A percentile compares a stretch with the other conserved stretches of the same genome.
phyloP scores from a whole-genome alignment of 2,113 vertebrate genomes.

The Bubo bubo region DNA sequence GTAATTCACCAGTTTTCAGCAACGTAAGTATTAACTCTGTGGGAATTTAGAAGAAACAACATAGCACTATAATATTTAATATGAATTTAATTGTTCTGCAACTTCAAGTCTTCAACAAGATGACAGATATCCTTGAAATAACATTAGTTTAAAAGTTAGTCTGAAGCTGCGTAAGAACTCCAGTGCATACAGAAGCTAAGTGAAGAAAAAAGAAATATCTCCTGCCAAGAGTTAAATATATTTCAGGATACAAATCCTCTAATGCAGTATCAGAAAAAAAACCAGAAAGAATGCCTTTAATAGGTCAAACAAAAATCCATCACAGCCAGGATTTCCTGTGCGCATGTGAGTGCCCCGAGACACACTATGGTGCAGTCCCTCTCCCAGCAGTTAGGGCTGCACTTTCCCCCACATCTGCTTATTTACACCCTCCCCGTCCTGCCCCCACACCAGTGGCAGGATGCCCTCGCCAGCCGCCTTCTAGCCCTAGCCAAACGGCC shows the following conservation, averaged over 20 bases:
- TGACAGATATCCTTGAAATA: neutral
- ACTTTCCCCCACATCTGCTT: neutral
- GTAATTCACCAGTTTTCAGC: neutral
- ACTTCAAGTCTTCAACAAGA: neutral
- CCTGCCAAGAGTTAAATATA: neutral
- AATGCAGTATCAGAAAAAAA: neutral
- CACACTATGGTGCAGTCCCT: fast-evolving
- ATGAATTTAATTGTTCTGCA: neutral
- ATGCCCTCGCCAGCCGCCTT: neutral
- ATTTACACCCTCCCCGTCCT: neutral
- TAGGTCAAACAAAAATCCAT: neutral
- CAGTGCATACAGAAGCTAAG: neutral
- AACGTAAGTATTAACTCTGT: neutral
- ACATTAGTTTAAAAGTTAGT: neutral
- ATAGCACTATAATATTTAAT: neutral
- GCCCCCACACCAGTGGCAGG: fast-evolving
- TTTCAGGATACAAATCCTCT: neutral
- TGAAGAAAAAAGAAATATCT: neutral
- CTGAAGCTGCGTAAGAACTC: neutral
- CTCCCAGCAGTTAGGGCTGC: neutral
- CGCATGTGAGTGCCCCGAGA: fast-evolving
- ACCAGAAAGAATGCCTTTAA: neutral
- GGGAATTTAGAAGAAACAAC: neutral
- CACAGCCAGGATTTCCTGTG: fast-evolving
- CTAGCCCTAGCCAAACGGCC: neutral